A percentile compares a stretch with the other conserved stretches of the same genome.
These are phyloP conservation scores for Parotocinclus haroldoi DNA, from an alignment of 2,797 vertebrate genomes.

Conservation along the genomic window DNA sequence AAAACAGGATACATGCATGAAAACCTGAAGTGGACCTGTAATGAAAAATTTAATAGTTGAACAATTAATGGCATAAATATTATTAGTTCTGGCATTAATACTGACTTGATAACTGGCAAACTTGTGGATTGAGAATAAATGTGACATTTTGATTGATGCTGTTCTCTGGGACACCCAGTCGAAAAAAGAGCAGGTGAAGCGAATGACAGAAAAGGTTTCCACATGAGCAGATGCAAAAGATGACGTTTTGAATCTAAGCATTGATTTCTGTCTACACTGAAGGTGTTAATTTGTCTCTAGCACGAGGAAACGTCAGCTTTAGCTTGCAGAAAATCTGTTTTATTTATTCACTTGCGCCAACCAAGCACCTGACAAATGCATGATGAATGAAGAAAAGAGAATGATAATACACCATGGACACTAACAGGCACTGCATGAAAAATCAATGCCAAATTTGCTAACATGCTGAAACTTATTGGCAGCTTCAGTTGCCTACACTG, in stretches of 20 bases:
- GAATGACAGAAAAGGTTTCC: not conserved
- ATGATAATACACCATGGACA: constrained; percentile 16
- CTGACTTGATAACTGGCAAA: too few species aligned
- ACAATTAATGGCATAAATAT: too few species aligned
- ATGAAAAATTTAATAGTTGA: too few species aligned
- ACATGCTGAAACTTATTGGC: constrained; percentile 26
- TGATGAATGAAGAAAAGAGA: constrained; percentile 9
- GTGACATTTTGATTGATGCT: too few species aligned
- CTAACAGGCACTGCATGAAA: constrained; percentile 18
- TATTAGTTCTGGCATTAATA: too few species aligned
- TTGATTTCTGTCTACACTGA: constrained; percentile 11
- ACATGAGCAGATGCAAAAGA: not conserved
- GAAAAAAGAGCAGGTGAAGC: not conserved
- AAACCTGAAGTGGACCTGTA: constrained; percentile 3
- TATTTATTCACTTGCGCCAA: constrained; percentile 13
- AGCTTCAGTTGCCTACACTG: constrained; percentile 19
- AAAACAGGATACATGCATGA: too few species aligned
- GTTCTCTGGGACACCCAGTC: too few species aligned
- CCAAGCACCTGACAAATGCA: not conserved
- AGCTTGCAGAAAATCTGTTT: not conserved
- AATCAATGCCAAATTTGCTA: constrained; percentile 27
- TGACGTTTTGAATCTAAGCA: not conserved
- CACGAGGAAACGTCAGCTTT: not conserved
- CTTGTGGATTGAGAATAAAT: too few species aligned
- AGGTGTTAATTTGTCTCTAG: constrained; percentile 10